Base-by-base conservation (phyloP, 1,140 invertebrate species). In the Monochamus saltuarius region DNA sequence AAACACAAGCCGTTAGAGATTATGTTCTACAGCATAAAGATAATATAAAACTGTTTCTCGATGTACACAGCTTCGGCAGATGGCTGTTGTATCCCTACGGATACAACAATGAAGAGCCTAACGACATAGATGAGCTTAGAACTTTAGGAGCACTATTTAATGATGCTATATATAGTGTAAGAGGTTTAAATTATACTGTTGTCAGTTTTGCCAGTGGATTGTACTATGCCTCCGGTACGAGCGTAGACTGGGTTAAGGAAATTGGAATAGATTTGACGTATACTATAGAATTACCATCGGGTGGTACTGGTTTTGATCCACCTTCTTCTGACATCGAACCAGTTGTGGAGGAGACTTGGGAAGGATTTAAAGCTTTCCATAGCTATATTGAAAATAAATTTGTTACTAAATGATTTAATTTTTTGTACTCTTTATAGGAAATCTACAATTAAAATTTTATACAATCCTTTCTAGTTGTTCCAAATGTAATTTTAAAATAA, bases 261-360 rank as follows among this genome's bases (percentile, higher is more conserved):
- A 80, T 78, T 0, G 83, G 83, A n/a, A 79, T 90, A 2, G 86
- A 87, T 61, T 89, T 90, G 56, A 81, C 88, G 1, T 95, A 89
- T 68, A 87, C 89, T 1, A 79, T 94, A 9, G 90, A 95, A 73
- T 77, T 95, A 61, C 82, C 90, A 1, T 87, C 87, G 53, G 84
- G 84, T 29, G 22, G 22, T 29, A 29, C 85, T 64, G 92, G 91
- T 36, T 96, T 94, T 71, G 73, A 87, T 52, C 81, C 91, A 7
- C 87, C 90, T 1, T 77, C 83, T 1, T 71, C 77, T 6, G 83
- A 86, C 63, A 89, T 95, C 55, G 74, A 84, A 36, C 84, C 88
- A 16, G 86, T 89, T 56, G 89, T 85, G 2, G 73, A 78, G 60
- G 92, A 95, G 77, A 92, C 90, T 1, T 92, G 89, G 77, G 81